Evolutionary conservation across 1,140 invertebrate species (phyloP).

Genomic region (Reticulitermes speratus): DNA sequence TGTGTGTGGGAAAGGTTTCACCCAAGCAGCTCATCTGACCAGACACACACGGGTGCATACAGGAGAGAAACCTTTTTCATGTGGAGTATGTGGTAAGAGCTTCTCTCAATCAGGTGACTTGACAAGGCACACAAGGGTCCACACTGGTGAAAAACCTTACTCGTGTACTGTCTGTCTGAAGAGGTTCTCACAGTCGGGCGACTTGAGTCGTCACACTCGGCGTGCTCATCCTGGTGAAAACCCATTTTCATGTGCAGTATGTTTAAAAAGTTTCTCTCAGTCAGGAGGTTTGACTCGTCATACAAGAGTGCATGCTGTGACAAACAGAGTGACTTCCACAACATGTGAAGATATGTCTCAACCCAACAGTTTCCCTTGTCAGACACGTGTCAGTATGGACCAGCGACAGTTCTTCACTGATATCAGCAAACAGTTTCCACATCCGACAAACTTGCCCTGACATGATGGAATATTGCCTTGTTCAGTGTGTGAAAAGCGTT

Average conservation of each 20-base stretch:
- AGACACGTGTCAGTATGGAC: background rate
- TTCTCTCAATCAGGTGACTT: conserved; percentile 48
- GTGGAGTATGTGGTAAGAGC: conserved; percentile 44
- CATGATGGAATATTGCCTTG: background rate
- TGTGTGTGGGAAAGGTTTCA: conserved; percentile 46
- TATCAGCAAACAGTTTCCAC: conserved; percentile 3
- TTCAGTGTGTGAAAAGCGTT: background rate
- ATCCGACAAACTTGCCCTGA: background rate
- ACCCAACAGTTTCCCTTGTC: background rate
- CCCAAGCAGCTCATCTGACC: conserved; percentile 33
- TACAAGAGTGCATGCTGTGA: background rate
- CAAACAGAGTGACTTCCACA: conserved; percentile 1
- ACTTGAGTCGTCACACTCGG: conserved; percentile 20
- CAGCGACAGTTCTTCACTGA: background rate
- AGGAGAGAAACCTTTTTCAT: conserved; percentile 45
- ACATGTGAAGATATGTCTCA: background rate
- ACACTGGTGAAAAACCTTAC: conserved; percentile 45
- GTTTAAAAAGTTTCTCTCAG: background rate
- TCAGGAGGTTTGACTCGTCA: conserved; percentile 3
- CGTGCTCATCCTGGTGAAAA: conserved; percentile 17
- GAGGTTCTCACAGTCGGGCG: conserved; percentile 30
- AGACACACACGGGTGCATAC: conserved; percentile 41
- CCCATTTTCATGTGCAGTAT: background rate
- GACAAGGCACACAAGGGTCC: conserved; percentile 45
- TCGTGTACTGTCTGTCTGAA: conserved; percentile 40